phyloP scores from a whole-genome alignment of 2,888 invertebrate species.

The Plagiodera versicolora region DNA sequence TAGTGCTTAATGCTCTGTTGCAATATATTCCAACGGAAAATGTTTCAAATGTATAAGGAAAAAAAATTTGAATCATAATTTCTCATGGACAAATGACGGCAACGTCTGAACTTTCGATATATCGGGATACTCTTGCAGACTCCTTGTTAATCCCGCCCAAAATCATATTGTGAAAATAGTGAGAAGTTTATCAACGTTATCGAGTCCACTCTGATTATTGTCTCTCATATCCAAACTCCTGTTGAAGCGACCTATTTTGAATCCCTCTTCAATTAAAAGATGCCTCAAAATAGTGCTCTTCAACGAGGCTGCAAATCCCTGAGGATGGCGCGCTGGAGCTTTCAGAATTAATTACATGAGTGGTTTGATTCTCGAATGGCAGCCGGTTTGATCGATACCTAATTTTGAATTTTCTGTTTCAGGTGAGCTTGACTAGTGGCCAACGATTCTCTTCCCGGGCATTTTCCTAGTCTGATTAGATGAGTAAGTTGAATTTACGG shows the following conservation, averaged over 20 bases:
- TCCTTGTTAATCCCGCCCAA: too few relatives aligned
- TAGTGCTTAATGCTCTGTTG: too few relatives aligned
- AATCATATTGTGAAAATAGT: too few relatives aligned
- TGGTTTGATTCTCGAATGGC: neutral
- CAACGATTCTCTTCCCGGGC: slow-evolving; percentile 30
- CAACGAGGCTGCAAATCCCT: slow-evolving; percentile 11
- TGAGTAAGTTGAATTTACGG: slow-evolving; percentile 41
- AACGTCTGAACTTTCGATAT: too few relatives aligned
- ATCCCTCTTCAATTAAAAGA: slow-evolving; percentile 43
- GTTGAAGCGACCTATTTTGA: slow-evolving; percentile 30
- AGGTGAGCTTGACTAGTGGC: slow-evolving; percentile 37
- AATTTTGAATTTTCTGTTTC: slow-evolving; percentile 19
- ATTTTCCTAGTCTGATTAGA: slow-evolving; percentile 36
- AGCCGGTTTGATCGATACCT: neutral
- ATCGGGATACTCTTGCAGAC: too few relatives aligned
- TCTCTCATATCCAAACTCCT: neutral
- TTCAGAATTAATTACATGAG: slow-evolving; percentile 4
- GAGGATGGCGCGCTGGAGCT: neutral
- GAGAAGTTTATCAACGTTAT: neutral
- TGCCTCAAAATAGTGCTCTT: slow-evolving; percentile 37
- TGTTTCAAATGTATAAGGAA: too few relatives aligned
- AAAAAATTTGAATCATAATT: too few relatives aligned
- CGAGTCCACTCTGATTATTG: neutral
- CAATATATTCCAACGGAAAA: too few relatives aligned
- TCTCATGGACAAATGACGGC: too few relatives aligned